Evolutionary conservation across 2,888 invertebrate genomes (phyloP).

Genomic region (Gordius sp.): DNA sequence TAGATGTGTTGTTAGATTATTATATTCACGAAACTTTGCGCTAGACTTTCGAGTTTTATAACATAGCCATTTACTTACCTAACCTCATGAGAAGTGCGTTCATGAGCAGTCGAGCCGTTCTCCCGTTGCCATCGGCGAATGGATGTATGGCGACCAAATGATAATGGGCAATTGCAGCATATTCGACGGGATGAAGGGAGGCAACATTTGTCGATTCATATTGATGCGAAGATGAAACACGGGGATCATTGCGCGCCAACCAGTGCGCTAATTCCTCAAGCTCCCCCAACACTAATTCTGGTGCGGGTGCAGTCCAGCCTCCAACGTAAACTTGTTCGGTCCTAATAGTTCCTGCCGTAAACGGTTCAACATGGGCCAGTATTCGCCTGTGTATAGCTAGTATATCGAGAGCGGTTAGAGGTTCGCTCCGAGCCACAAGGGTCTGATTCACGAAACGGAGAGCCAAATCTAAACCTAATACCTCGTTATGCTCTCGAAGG

Average conservation of each 20-base stretch:
- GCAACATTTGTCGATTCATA: too few relatives aligned
- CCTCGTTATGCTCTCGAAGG: conserved; percentile 83
- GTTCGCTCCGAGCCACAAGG: conserved; percentile 31
- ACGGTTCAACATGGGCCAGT: conserved; percentile 71
- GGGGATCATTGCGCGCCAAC: conserved; percentile 58
- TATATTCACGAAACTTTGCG: too few relatives aligned
- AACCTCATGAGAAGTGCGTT: conserved; percentile 71
- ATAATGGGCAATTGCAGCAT: conserved; percentile 81
- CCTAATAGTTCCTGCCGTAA: conserved; percentile 61
- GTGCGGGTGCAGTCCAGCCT: conserved; percentile 67
- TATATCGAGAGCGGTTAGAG: conserved; percentile 54
- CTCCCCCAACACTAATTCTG: conserved; percentile 47
- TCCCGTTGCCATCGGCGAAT: conserved; percentile 79
- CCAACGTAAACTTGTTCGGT: conserved; percentile 75
- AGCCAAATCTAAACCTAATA: conserved; percentile 60
- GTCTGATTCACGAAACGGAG: conserved; percentile 61
- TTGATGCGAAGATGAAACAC: too few relatives aligned
- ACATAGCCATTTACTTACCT: too few relatives aligned
- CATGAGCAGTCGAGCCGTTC: conserved; percentile 77
- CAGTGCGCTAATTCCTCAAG: conserved; percentile 70
- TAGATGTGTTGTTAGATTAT: too few relatives aligned
- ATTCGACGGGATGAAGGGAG: conserved; percentile 63
- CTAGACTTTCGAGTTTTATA: too few relatives aligned
- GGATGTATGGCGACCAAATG: conserved; percentile 87
- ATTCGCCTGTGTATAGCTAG: conserved; percentile 69